Evolutionary conservation across 2,113 vertebrate genomes (phyloP), one percentile per base, ranked within the genome.

Genomic region (Oncorhynchus nerka): DNA sequence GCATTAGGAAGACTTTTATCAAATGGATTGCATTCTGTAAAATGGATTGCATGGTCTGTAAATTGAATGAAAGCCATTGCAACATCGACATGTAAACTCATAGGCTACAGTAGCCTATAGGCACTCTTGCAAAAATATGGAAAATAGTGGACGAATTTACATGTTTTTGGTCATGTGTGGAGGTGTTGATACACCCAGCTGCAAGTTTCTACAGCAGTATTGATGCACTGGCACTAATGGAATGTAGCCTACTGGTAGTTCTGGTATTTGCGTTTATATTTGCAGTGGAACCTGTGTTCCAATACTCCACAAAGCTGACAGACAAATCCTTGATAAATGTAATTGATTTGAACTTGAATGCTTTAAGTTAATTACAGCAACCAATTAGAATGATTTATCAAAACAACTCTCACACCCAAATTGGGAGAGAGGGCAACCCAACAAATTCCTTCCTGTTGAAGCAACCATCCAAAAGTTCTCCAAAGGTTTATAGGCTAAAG

Each of bases 191-290:
- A 6, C 34, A 82, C 20, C 9, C 68, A 45, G 65, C 22, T 34
- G 79, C 81, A 82, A 65, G 81, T 78, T 77, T 72, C 61, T 79
- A 84, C 78, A 79, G 59, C 26, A 39, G 61, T 49, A 62, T 22
- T 55, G 16, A 55, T 55, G 16, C 15, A 15, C 51, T 19, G 26
- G 13, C 15, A 0, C 34, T n/a, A 64, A 4, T 71, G 51, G 59
- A 28, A 78, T 20, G 67, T 1, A 0, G n/a, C n/a, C 59, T n/a
- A 62, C n/a, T 22, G n/a, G n/a, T 3, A 16, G 51, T 55, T 55
- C 51, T 19, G 51, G 51, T 55, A 55, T 55, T 16, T 15, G 51
- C 49, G 12, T 34, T 19, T 34, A 39, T 68, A 20, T 68, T 39
- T 68, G 30, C 16, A 5, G 67, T 45, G 67, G 8, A 11, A 62